These are phyloP conservation scores for Anneissia japonica DNA, from an alignment of 35 echinoderm and acorn worm species.

Conservation along the genomic window DNA sequence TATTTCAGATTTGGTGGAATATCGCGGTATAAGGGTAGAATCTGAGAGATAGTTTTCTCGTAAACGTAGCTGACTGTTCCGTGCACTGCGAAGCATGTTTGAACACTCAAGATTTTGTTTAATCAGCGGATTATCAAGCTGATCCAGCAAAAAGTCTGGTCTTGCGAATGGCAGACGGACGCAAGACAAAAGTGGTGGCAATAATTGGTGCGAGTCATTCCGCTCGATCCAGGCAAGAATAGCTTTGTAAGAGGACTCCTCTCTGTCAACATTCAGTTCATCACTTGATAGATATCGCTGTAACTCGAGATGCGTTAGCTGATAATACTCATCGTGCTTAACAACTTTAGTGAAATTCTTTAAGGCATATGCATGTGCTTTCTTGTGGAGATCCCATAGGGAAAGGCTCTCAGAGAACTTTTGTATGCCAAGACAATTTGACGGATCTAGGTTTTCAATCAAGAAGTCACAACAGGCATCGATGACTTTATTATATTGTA, in stretches of 20 bases:
- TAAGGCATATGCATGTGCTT: conserved; percentile 19
- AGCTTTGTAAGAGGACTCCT: conserved; percentile 38
- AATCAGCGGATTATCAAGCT: conserved; percentile 17
- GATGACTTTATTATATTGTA: conserved; percentile 53
- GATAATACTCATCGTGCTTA: conserved; percentile 49
- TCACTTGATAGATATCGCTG: conserved; percentile 48
- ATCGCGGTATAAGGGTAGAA: conserved; percentile 21
- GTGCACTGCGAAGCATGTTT: conserved; percentile 22
- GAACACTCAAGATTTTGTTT: conserved; percentile 17
- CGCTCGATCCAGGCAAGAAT: conserved; percentile 29
- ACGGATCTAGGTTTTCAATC: conserved; percentile 49
- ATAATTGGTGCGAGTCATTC: background rate
- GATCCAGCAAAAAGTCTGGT: conserved; percentile 32
- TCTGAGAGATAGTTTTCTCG: background rate
- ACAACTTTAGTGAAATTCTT: conserved; percentile 39
- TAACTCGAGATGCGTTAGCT: conserved; percentile 23
- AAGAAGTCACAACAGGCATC: conserved; percentile 62
- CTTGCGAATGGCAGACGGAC: conserved; percentile 50
- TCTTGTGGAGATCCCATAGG: conserved; percentile 12
- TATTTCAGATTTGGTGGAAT: conserved; percentile 55
- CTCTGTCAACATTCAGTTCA: conserved; percentile 41
- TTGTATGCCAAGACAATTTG: conserved; percentile 62
- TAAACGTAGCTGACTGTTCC: conserved; percentile 24
- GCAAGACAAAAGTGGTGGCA: conserved; percentile 3
- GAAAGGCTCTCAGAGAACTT: conserved; percentile 44